These are phyloP conservation scores for Chamaetylas fuelleborni DNA, from an alignment of 2,113 vertebrate genomes.

Conservation along the genomic window DNA sequence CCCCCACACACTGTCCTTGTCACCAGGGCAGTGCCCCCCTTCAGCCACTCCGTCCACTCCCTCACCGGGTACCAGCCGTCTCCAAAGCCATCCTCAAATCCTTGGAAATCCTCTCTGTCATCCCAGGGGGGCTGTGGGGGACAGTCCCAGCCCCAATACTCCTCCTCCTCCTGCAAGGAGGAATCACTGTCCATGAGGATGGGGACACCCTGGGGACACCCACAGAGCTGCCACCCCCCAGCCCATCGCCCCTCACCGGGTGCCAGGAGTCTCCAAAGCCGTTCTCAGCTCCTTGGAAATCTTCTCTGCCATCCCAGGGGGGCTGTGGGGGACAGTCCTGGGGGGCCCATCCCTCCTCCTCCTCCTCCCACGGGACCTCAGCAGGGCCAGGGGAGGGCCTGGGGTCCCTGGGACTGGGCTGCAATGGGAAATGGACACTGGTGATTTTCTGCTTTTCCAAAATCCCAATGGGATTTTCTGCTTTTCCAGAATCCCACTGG, in stretches of 20 bases:
- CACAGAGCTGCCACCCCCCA: background rate
- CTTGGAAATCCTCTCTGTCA: background rate
- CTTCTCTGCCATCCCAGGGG: background rate
- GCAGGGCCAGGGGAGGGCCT: background rate
- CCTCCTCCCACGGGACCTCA: accelerated
- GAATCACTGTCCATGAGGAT: background rate
- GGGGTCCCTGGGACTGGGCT: background rate
- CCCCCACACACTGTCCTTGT: background rate
- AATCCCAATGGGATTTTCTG: background rate
- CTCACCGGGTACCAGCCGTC: background rate
- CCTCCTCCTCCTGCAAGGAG: background rate
- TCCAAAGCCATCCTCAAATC: background rate
- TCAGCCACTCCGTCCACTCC: accelerated
- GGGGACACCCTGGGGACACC: background rate
- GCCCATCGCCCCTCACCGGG: background rate
- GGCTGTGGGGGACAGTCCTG: accelerated
- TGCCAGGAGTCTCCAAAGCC: background rate
- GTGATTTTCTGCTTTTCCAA: too few species aligned
- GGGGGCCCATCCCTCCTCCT: background rate
- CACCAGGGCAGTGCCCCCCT: background rate
- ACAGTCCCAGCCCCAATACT: accelerated
- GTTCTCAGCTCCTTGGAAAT: accelerated
- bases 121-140: background rate
- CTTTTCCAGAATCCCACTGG: too few species aligned
- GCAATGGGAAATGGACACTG: accelerated